A percentile compares a stretch with the other conserved stretches of the same genome.
phyloP scores from a whole-genome alignment of 2,113 vertebrate species.

The Herpetotheres cachinnans region DNA sequence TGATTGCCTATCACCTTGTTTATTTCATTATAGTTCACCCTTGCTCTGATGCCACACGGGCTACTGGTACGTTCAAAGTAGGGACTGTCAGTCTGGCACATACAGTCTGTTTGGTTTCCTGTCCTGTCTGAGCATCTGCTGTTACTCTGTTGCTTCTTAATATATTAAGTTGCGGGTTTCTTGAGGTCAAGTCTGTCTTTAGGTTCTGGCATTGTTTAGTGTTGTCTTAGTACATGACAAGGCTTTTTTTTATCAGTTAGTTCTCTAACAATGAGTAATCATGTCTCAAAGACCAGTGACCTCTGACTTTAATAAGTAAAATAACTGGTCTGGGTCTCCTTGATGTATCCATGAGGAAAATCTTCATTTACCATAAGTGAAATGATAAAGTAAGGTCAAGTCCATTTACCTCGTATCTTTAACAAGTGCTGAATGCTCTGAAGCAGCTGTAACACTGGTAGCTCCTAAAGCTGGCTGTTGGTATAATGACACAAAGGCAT shows the following conservation, averaged over 20 bases:
- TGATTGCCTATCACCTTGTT: neutral
- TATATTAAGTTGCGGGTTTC: neutral
- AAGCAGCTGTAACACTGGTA: slow-evolving; percentile 23
- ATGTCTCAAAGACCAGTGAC: neutral
- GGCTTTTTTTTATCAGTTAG: neutral
- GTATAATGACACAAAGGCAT: slow-evolving; percentile 65
- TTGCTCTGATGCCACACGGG: neutral
- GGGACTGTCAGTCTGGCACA: neutral
- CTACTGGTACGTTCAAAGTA: neutral
- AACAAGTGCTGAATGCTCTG: slow-evolving; percentile 44
- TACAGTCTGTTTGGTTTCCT: neutral
- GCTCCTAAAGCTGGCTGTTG: slow-evolving; percentile 50
- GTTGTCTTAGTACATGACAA: neutral
- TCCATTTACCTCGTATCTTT: neutral
- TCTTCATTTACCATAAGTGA: neutral
- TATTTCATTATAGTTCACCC: neutral
- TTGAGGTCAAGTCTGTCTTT: neutral
- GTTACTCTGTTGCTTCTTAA: neutral
- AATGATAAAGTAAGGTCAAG: neutral
- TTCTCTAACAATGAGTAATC: neutral
- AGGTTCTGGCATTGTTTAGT: neutral
- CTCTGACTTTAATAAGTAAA: neutral
- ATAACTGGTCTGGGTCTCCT: neutral
- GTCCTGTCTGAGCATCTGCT: neutral
- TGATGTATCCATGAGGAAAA: neutral